Base-by-base conservation (phyloP, 2,113 vertebrate genomes). In the Quiscalus mexicanus region DNA sequence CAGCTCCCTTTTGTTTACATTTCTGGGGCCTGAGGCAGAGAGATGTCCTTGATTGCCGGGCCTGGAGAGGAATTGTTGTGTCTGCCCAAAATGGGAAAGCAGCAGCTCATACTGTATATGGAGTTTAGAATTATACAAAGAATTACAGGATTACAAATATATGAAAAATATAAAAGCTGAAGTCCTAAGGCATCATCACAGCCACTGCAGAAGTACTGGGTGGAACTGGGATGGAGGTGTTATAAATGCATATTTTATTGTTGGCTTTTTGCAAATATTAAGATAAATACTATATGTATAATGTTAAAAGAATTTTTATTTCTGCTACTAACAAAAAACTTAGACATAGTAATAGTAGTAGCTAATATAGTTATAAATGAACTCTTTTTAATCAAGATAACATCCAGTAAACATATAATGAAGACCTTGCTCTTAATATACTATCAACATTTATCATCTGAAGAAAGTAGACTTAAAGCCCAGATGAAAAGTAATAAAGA, bases 81-180 rank as follows among this genome's bases (percentile, higher is more conserved):
- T 37, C 77, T 80, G n/a, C 1, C 50, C 33, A 16, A 47, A 67
- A 8, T 12, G n/a, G n/a, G 41, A 10, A 20, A 56, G 33, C 33
- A 45, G 33, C 50, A 80, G 63, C 50, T 56, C 1, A 8, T 6
- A 1, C 41, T 55, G 2, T 2, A 3, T 5, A 1, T 28, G 12
- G 62, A 67, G 4, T 20, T 67, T 5, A 67, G 50, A 37, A 17
- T 12, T 30, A 5, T 2, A 5, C 31, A 30, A 65, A 79, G 31
- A 42, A 17, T 5, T 24, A 12, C 62, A 80, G 15, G 41, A 19
- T 44, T 24, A 37, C 41, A 25, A 37, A 25, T 24, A 6, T 0
- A 15, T 16, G 15, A 21, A 37, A 55, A 37, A 15, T 4, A 67
- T 0, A 25, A 31, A 45, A 67, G 12, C 39, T 21, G 2, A 80